Percentiles rank a stretch among this genome's conserved stretches.
Conservation (phyloP, 2,113 vertebrate species). For the Anoplopoma fimbria region DNA sequence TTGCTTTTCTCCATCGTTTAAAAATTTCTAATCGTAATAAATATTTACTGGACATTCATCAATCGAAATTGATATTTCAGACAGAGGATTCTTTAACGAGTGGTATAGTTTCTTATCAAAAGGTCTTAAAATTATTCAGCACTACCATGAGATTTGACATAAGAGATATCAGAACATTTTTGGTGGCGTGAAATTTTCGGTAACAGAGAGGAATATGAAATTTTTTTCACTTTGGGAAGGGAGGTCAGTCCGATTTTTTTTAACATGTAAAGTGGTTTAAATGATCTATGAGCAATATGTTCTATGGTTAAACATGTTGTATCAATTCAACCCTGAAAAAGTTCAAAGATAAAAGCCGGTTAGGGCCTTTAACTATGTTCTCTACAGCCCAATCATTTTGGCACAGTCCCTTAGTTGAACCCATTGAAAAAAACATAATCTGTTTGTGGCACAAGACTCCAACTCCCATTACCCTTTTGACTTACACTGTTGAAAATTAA, state of each 20-base stretch:
- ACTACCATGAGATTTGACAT: background rate
- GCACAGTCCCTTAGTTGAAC: background rate
- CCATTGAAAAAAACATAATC: background rate
- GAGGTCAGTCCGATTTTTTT: background rate
- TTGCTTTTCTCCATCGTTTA: background rate
- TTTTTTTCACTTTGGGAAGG: conserved; percentile 2
- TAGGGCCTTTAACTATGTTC: background rate
- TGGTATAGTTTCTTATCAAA: background rate
- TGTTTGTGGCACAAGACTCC: background rate
- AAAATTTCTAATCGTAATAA: background rate
- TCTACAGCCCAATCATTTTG: background rate
- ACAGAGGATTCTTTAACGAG: background rate
- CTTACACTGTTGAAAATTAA: background rate
- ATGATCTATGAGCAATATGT: background rate
- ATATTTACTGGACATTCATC: background rate
- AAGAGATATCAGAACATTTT: background rate
- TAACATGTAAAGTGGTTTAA: too few relatives aligned
- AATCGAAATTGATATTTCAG: background rate
- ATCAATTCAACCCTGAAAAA: background rate
- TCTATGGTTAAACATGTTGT: background rate
- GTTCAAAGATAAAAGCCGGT: background rate
- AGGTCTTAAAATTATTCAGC: conserved; percentile 15
- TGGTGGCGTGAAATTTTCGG: background rate
- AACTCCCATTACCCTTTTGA: background rate
- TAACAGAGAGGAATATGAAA: background rate